A percentile compares a stretch with the other conserved stretches of the same genome.
Evolutionary conservation across 2,888 invertebrate genomes (phyloP).

Genomic region (Galerucella pusilla): DNA sequence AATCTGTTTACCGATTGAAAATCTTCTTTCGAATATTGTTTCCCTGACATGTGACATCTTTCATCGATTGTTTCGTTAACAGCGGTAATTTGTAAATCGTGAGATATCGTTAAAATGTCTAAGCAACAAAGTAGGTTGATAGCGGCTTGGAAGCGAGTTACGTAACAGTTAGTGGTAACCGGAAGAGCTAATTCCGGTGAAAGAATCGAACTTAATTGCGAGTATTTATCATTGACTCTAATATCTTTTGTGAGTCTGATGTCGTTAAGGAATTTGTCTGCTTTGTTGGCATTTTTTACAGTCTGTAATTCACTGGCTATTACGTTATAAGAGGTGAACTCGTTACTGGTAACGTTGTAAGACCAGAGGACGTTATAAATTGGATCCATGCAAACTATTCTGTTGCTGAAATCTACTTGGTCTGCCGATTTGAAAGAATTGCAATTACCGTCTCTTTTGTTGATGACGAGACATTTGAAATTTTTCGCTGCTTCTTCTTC

Average conservation of each 20-base stretch:
- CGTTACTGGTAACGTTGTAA: slow-evolving; percentile 76
- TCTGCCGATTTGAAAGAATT: slow-evolving; percentile 84
- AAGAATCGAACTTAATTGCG: slow-evolving; percentile 72
- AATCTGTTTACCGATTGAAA: slow-evolving; percentile 87
- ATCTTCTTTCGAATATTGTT: slow-evolving; percentile 81
- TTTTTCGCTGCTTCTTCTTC: slow-evolving; percentile 77
- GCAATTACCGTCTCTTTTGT: slow-evolving; percentile 89
- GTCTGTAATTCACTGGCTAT: slow-evolving; percentile 78
- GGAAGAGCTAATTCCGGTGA: slow-evolving; percentile 88
- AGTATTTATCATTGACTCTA: slow-evolving; percentile 49
- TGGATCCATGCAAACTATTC: slow-evolving; percentile 88
- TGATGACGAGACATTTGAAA: slow-evolving; percentile 90
- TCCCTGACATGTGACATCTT: slow-evolving; percentile 67
- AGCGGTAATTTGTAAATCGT: slow-evolving; percentile 72
- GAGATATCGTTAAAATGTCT: slow-evolving; percentile 87
- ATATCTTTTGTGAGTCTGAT: slow-evolving; percentile 50
- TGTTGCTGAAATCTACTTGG: slow-evolving; percentile 86
- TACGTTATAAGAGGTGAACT: slow-evolving; percentile 84
- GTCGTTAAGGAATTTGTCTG: slow-evolving; percentile 54
- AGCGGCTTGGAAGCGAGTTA: slow-evolving; percentile 89
- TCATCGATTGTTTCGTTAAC: slow-evolving; percentile 68
- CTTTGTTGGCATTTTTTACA: slow-evolving; percentile 56
- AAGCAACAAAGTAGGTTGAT: slow-evolving; percentile 89
- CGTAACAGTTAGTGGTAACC: slow-evolving; percentile 73
- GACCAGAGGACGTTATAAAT: slow-evolving; percentile 95